Base-by-base conservation (phyloP, 2,888 invertebrate genomes). In the Saturnia pavonia region DNA sequence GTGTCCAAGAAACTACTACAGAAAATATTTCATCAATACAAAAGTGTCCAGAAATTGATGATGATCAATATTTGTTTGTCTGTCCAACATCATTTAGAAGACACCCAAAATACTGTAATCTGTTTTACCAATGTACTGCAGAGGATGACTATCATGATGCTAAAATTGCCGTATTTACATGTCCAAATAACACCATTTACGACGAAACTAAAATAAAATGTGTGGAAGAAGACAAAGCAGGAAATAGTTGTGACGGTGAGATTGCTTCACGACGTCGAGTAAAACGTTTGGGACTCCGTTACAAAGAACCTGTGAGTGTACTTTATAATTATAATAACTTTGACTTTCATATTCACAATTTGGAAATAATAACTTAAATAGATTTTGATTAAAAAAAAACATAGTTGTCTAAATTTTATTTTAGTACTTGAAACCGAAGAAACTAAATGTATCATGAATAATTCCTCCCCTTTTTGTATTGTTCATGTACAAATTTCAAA, bases 61-160 rank as follows among this genome's bases (percentile, higher is more conserved):
- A 95, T 27, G 96, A 96, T 74, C 97, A 97, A 89, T 93, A 96
- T 74, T 89, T 96, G 19, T 95, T 96, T 71, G 95, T 97, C 1
- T 98, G 97, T 83, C 97, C 97, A 12, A 97, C 97, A 9, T 97
- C 97, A 54, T 97, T 98, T 88, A 95, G 95, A 82, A 94, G 97
- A 75, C 97, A 98, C 94, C 97, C 97, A 0, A 97, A 96, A 84
- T 96, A 96, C 82, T 97, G 97, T 80, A 96, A 97, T 81, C 88
- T 97, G 78, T 97, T 97, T 91, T 98, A 98, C 84, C 97, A 97
- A 86, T 98, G 97, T 80, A 96, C 96, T 25, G 95, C 95, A 77
- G 94, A 95, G 72, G 91, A 95, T 11, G 94, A 95, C 43, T 95
- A 91, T 67, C 95, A 96, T 82, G 96, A 97, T 76, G 90, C 96